A percentile compares a stretch with the other conserved stretches of the same genome.
These are phyloP conservation scores for Pygocentrus nattereri DNA, from an alignment of 2,797 vertebrate species.

Conservation along the genomic window DNA sequence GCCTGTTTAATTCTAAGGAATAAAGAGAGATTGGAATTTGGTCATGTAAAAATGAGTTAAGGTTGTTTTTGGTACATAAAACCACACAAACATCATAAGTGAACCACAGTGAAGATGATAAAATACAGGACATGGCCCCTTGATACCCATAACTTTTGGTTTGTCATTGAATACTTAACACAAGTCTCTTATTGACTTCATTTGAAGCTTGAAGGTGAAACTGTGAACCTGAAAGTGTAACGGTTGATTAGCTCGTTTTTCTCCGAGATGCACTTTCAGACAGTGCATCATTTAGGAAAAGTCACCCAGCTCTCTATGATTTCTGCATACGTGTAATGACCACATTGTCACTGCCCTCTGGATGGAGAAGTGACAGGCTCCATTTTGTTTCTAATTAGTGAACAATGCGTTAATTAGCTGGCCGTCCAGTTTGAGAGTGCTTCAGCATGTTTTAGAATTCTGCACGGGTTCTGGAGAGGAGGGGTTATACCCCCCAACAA, in stretches of 20 bases:
- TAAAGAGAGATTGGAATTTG: no score
- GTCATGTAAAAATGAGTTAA: no score
- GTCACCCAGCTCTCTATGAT: neutral
- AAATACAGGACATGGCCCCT: no score
- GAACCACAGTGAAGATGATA: no score
- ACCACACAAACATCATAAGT: no score
- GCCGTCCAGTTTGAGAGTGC: constrained; percentile 26
- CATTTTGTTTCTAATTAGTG: constrained; percentile 48
- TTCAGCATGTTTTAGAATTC: constrained; percentile 48
- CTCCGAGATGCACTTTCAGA: neutral
- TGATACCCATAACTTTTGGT: no score
- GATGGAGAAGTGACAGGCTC: constrained; percentile 35
- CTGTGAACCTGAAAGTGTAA: neutral
- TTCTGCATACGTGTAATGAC: constrained; percentile 8
- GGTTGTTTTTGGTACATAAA: no score
- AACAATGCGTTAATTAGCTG: constrained; percentile 53
- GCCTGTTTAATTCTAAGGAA: no score
- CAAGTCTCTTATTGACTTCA: no score
- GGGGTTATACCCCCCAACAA: constrained; percentile 43
- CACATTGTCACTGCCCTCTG: constrained; percentile 15
- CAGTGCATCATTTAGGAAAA: constrained; percentile 12
- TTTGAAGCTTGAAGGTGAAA: no score
- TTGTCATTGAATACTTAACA: no score
- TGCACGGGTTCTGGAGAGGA: constrained; percentile 39
- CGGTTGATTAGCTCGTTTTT: constrained; percentile 7